Base-by-base conservation (phyloP, 1,140 invertebrate species). In the Heliothis virescens region DNA sequence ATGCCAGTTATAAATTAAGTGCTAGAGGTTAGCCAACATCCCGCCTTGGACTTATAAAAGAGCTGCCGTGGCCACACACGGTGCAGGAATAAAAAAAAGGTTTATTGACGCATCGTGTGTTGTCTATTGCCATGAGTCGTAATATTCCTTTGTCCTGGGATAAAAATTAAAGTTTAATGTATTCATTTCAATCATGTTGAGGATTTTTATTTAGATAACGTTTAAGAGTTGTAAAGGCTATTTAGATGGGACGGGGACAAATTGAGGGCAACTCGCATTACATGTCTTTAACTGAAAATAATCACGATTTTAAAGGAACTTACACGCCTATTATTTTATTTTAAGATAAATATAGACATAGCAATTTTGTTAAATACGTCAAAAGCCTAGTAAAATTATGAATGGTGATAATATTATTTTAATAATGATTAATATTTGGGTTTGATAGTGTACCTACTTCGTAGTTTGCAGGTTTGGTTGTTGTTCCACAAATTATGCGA, bases 1-100 rank as follows among this genome's bases (percentile, higher is more conserved):
- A 62, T 4, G 57, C 47, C 29, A 48, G 73, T 52, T 18, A 76
- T 76, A 76, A 76, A 76, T 76, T 76, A 76, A 76, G 59, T 76
- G 57, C 18, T 48, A 63, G 73, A n/a, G 73, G 73, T 76, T 76
- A 63, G 73, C 73, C 73, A 76, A 76, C 73, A 76, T 76, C 73
- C 73, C 73, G 73, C 16, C 73, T 76, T 63, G 59, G 73, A 62
- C 21, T 26, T 63, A 29, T 52, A 76, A 75, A 26, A 76, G 55
- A 57, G 10, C 21, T 74, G 18, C 72, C 72, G 57, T 74, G 73
- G 41, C 59, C 59, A 76, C 73, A 76, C 73, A 76, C 73, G 73
- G 73, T 7, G 73, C 41, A 50, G 59, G 47, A 76, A 75, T 75
- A 76, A 76, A 76, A 75, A 34, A 41, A 41, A 76, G 52, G 73